Conservation (phyloP, 2,888 invertebrate species). For the Adelognathus sp. region DNA sequence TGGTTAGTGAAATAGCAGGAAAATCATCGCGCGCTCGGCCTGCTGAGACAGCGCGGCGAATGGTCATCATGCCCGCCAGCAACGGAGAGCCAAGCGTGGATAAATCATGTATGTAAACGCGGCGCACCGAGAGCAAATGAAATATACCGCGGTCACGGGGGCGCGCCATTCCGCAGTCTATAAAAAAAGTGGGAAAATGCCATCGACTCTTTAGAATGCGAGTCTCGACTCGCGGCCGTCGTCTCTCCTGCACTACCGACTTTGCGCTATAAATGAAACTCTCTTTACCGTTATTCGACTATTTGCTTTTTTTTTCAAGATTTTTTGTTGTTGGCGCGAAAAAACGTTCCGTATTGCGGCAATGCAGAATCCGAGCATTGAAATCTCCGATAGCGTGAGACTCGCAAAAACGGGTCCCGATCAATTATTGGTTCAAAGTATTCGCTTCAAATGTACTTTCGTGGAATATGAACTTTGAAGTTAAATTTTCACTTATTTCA, state of each 20-base stretch:
- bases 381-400: no score
- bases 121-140: not conserved
- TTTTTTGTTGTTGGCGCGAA: not conserved
- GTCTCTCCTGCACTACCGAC: not conserved
- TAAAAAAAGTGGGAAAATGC: constrained; percentile 40
- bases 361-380: no score
- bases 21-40: constrained; percentile 28
- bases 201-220: constrained; percentile 10
- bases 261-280: not conserved
- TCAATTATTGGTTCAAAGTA: no score
- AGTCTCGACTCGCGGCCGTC: not conserved
- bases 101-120: no score
- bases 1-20: not conserved
- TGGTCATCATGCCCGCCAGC: constrained; percentile 37
- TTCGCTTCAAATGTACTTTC: no score
- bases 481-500: no score
- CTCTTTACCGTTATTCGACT: not conserved
- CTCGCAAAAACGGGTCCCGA: no score
- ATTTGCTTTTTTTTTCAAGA: not conserved
- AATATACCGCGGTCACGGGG: constrained; percentile 39
- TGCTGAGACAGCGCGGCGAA: constrained; percentile 17
- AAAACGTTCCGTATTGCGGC: not conserved
- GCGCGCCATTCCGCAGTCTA: constrained; percentile 28
- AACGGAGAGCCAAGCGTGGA: constrained; percentile 2
- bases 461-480: no score